phyloP scores from a whole-genome alignment of 2,113 vertebrate genomes.

The Mustelus asterias region DNA sequence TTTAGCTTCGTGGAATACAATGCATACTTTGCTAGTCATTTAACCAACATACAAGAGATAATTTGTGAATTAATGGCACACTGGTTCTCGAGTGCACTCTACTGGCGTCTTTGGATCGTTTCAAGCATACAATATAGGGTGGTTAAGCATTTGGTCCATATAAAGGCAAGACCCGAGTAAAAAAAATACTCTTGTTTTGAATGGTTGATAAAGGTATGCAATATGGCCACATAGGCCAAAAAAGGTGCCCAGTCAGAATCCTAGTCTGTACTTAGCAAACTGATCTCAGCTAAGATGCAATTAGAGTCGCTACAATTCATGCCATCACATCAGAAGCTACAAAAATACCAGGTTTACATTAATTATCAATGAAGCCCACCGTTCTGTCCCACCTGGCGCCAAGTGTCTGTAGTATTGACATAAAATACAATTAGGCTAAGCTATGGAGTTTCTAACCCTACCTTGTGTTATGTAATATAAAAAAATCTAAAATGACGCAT shows the following conservation, averaged over 20 bases:
- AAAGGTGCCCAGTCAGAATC: not conserved
- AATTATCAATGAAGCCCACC: not conserved
- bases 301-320: not conserved
- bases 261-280: not conserved
- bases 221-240: not conserved
- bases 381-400: no score
- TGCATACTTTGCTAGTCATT: not conserved
- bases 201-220: not conserved
- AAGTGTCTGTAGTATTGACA: not conserved
- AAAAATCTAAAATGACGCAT: not conserved
- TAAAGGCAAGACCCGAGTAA: not conserved
- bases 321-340: not conserved
- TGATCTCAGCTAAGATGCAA: not conserved
- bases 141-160: not conserved
- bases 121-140: not conserved
- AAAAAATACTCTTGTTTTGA: not conserved
- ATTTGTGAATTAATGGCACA: not conserved
- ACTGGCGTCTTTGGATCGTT: not conserved
- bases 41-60: not conserved
- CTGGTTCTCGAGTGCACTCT: not conserved
- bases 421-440: not conserved
- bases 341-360: not conserved
- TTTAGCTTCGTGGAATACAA: not conserved
- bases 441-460: not conserved
- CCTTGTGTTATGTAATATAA: not conserved